Base-by-base conservation (phyloP, 2,113 vertebrate genomes). In the Pholis gunnellus region DNA sequence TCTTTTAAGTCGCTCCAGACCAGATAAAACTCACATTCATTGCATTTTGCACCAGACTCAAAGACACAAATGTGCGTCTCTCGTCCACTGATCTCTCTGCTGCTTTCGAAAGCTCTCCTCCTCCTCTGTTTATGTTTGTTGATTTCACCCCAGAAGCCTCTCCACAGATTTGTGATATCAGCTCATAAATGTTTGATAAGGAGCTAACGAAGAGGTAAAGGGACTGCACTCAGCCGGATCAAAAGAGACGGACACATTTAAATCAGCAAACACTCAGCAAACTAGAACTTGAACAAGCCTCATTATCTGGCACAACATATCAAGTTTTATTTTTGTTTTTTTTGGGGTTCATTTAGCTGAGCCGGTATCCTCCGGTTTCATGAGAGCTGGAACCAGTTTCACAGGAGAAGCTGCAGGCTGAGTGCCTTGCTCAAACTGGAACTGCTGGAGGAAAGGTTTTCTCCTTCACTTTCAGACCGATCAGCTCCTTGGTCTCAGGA, bases 141-240 rank as follows among this genome's bases (percentile, higher is more conserved):
- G 91, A 91, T 87, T 80, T 90, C 81, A 70, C 75, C 84, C 89
- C 72, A 78, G 85, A 88, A 92, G 87, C 83, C 88, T 14, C 87
- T 46, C 6, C 25, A 29, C 83, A 86, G 91, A 90, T 88, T 88
- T 85, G 77, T 83, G 82, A 78, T 86, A 86, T 83, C 81, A 85
- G 50, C 88, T 93, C 91, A 94, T 94, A 86, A 91, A 94, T 92
- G 86, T 92, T 94, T 94, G 92, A 94, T 93, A 88, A 90, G 92
- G 46, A 89, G 87, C 85, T 86, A 88, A 91, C 80, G 86, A 94
- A 89, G 90, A 92, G 91, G 89, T 93, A 82, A 90, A 87, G 82
- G 82, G 82, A 85, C 80, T 48, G 78, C 82, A 34, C 66, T 84
- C 87, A 81, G 82, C 73, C 2, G 77, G 85, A 88, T 88, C 85